These are phyloP conservation scores for Ruditapes philippinarum DNA, from an alignment of 1,140 invertebrate species.

Conservation along the genomic window DNA sequence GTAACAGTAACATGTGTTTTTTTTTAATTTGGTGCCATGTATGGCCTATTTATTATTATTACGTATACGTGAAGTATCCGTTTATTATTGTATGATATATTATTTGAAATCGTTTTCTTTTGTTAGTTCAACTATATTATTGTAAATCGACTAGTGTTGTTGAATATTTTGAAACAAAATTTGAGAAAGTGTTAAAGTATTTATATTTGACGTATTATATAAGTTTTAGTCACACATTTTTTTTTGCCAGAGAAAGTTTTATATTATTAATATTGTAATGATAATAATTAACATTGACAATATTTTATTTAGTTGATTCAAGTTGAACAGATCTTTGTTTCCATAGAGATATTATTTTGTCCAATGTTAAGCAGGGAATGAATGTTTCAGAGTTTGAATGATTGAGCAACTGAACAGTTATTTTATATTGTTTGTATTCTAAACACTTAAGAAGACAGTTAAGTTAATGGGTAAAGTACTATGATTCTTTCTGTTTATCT, in stretches of 20 bases:
- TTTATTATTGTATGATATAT: not conserved
- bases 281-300: too few species aligned
- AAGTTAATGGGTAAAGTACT: too few species aligned
- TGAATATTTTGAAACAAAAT: not conserved
- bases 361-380: too few species aligned
- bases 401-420: too few species aligned
- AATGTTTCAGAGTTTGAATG: too few species aligned
- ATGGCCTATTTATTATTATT: not conserved
- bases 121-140: not conserved
- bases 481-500: too few species aligned
- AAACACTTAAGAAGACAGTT: too few species aligned
- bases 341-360: too few species aligned
- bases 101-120: not conserved
- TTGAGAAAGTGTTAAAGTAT: not conserved
- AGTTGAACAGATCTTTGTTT: too few species aligned
- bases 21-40: not conserved
- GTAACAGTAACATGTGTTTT: too few species aligned
- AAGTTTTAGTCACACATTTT: not conserved
- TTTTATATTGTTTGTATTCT: too few species aligned
- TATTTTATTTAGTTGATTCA: too few species aligned
- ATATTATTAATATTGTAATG: not conserved
- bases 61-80: not conserved
- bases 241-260: not conserved
- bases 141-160: not conserved
- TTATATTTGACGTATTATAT: not conserved